Base-by-base conservation (phyloP, 2,797 vertebrate genomes). In the Melanitta fusca region DNA sequence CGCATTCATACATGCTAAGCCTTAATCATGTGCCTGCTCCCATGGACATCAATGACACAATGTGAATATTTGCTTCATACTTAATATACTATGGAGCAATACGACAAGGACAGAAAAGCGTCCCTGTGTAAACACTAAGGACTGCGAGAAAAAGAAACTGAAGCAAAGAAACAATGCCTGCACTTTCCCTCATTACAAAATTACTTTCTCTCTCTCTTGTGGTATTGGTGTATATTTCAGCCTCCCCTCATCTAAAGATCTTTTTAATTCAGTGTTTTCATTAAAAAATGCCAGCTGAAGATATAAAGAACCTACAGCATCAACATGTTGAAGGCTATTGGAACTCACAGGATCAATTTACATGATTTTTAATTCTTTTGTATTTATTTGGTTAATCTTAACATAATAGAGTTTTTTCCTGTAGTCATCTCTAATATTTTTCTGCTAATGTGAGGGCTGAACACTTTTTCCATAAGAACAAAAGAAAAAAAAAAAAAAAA, bases 221-320 rank as follows among this genome's bases (percentile, higher is more conserved):
- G 41, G 5, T 64, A 73, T 24, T 91, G 47, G 9, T 30, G 6
- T 18, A 11, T 79, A 84, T 75, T 95, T 80, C 85, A 66, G 51
- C 60, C 79, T 66, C 49, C 71, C 16, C 20, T 25, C 28, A 72
- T 83, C 56, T 49, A 69, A 75, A 72, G 34, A 47, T 88, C 36
- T 68, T 91, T 94, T 90, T 62, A 93, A 93, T 92, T 91, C 83
- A 79, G 51, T 71, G 28, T 68, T 95, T 89, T 85, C 8, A 91
- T 92, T 91, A 89, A 0, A 68, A 91, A 97, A 56, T 34, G 36
- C 78, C 86, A 28, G 17, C 47, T 89, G 69, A 85, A 91, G 56
- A 71, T 38, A 91, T 43, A 92, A 94, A 64, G 62, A 77, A 82
- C n/a, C 13, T 81, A 38, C 11, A 72, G 25, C 17, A 68, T 38